A percentile compares a stretch with the other conserved stretches of the same genome.
These are phyloP conservation scores for Drosophila insularis DNA, from an alignment of 1,140 invertebrate species.

Conservation along the genomic window DNA sequence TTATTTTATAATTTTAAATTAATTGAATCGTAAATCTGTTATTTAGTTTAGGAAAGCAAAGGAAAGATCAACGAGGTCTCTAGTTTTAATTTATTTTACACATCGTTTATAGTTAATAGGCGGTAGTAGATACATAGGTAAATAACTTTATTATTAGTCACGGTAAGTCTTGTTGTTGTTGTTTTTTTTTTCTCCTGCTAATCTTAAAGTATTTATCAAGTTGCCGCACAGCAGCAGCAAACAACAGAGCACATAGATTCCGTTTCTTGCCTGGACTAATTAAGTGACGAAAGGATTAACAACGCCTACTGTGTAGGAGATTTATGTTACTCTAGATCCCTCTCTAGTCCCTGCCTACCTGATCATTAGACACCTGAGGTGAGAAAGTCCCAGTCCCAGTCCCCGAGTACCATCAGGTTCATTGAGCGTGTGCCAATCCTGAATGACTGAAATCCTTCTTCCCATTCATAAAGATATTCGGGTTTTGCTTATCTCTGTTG, in stretches of 20 bases:
- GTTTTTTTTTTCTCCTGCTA: not conserved
- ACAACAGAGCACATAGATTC: not conserved
- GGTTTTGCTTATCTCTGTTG: not conserved
- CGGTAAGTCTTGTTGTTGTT: not conserved
- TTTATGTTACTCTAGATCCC: conserved; percentile 47
- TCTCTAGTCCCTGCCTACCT: conserved; percentile 32
- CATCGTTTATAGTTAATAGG: too few relatives aligned
- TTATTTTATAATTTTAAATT: too few relatives aligned
- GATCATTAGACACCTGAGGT: conserved; percentile 40
- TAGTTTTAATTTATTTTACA: too few relatives aligned
- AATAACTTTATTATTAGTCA: not conserved
- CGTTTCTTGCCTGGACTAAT: conserved; percentile 41
- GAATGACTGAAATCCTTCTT: conserved; percentile 9
- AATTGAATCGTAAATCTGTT: too few relatives aligned
- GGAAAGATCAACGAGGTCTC: too few relatives aligned
- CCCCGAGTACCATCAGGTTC: not conserved
- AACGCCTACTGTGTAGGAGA: conserved; percentile 54
- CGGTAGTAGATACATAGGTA: too few relatives aligned
- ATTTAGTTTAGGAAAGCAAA: too few relatives aligned
- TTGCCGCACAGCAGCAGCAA: conserved; percentile 1
- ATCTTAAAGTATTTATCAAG: not conserved
- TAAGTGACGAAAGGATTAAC: conserved; percentile 71
- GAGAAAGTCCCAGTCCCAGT: conserved; percentile 13
- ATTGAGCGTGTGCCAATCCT: conserved; percentile 40
- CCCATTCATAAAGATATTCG: conserved; percentile 42